Evolutionary conservation across 2,888 invertebrate species (phyloP).

Genomic region (Andrena chrysosceles): DNA sequence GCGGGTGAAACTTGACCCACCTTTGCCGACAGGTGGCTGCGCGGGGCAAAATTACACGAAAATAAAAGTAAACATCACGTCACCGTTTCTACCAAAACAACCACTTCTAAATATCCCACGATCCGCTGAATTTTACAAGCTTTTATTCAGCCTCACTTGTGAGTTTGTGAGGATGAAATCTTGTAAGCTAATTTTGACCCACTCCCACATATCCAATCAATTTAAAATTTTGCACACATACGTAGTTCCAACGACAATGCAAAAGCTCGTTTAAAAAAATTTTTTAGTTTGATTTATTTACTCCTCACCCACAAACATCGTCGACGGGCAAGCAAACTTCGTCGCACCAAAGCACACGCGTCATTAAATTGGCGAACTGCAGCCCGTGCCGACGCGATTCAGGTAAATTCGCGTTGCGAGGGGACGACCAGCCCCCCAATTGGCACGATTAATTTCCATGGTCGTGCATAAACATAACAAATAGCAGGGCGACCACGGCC

Average conservation of each 20-base stretch:
- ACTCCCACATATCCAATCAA: no score
- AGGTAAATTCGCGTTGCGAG: constrained; percentile 8
- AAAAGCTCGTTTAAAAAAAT: no score
- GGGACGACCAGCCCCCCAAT: constrained; percentile 9
- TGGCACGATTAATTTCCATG: constrained; percentile 28
- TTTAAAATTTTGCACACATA: no score
- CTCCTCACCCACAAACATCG: constrained; percentile 18
- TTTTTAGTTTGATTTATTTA: not conserved
- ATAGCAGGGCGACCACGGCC: not conserved
- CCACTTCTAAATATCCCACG: not conserved
- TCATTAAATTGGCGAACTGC: constrained; percentile 38
- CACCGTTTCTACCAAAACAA: no score
- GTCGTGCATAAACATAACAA: constrained; percentile 45
- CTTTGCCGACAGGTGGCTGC: no score
- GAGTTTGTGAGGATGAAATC: no score
- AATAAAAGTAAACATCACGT: no score
- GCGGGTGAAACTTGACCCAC: no score
- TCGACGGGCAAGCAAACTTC: constrained; percentile 18
- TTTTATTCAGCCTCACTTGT: no score
- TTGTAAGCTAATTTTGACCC: no score
- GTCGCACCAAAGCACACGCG: constrained; percentile 17
- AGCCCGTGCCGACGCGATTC: constrained; percentile 3
- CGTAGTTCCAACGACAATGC: no score
- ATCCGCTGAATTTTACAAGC: not conserved
- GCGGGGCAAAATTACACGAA: no score